A percentile compares a stretch with the other conserved stretches of the same genome.
Conservation (phyloP, 1,140 invertebrate species). For the Uloborus diversus region DNA sequence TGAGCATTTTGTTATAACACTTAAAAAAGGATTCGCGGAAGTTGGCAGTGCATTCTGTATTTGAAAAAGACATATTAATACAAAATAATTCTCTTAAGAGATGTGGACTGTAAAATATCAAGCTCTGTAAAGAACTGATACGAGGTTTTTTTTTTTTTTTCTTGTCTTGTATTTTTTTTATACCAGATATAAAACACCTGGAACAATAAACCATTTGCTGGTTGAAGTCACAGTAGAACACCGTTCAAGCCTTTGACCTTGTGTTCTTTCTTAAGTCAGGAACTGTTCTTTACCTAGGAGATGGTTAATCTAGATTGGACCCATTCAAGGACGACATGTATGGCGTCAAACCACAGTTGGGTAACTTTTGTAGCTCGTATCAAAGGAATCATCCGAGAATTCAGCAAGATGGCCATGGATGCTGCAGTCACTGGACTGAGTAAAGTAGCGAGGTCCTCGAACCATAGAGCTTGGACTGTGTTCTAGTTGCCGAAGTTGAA, state of each 20-base stretch:
- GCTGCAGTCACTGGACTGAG: slow-evolving; percentile 16
- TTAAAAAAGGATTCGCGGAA: neutral
- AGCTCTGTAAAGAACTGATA: neutral
- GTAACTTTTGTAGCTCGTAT: neutral
- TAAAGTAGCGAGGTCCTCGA: neutral
- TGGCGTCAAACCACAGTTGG: slow-evolving; percentile 21
- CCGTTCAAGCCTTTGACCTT: neutral
- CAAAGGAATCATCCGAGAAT: neutral
- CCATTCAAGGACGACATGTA: neutral
- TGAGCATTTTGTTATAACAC: slow-evolving; percentile 20
- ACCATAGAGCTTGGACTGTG: slow-evolving; percentile 47
- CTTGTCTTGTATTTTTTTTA: neutral
- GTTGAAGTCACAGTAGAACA: neutral
- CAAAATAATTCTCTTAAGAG: slow-evolving; percentile 13
- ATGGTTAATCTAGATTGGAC: neutral
- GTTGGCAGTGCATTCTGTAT: slow-evolving; percentile 1
- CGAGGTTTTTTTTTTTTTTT: no score
- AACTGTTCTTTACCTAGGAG: neutral
- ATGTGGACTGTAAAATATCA: neutral
- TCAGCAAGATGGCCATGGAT: slow-evolving; percentile 2
- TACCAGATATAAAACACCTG: slow-evolving; percentile 27
- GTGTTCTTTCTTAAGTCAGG: neutral
- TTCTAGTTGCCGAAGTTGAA: slow-evolving; percentile 58
- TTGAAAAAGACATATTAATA: neutral
- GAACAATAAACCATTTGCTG: neutral